These are phyloP conservation scores for Tapera naevia DNA, from an alignment of 2,797 vertebrate species.

Conservation along the genomic window DNA sequence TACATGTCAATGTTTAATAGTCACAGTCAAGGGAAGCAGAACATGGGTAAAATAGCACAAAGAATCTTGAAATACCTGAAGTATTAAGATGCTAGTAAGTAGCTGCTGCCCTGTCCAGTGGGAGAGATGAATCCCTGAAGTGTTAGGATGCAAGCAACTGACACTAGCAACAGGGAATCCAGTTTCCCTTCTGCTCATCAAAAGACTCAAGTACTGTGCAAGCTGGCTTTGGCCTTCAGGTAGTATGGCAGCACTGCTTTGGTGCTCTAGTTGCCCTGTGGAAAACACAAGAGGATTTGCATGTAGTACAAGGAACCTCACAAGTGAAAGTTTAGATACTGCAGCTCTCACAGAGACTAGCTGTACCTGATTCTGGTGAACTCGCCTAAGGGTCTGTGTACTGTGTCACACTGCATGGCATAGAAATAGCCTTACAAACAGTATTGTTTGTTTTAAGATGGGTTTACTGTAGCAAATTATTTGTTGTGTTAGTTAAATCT, in stretches of 20 bases:
- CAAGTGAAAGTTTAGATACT: background rate
- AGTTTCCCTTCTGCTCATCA: background rate
- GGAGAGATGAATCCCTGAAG: background rate
- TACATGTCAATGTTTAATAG: background rate
- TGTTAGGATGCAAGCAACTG: background rate
- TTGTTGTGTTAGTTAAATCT: background rate
- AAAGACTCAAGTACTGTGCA: background rate
- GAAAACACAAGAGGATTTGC: background rate
- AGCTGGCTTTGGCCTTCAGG: background rate
- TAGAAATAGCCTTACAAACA: background rate
- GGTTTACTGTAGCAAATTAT: background rate
- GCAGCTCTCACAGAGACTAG: background rate
- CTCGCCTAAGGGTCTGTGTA: background rate
- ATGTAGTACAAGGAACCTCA: background rate
- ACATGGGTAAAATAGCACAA: background rate
- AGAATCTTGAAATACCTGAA: background rate
- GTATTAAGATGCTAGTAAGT: background rate
- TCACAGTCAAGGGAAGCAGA: background rate
- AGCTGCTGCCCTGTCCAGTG: background rate
- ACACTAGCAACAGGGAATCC: background rate
- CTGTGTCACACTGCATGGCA: background rate
- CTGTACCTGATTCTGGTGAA: background rate
- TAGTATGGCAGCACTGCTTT: background rate
- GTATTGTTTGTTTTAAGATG: background rate
- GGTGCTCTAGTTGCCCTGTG: background rate